phyloP scores from a whole-genome alignment of 2,113 vertebrate genomes.

The Sinocyclocheilus anshuiensis region DNA sequence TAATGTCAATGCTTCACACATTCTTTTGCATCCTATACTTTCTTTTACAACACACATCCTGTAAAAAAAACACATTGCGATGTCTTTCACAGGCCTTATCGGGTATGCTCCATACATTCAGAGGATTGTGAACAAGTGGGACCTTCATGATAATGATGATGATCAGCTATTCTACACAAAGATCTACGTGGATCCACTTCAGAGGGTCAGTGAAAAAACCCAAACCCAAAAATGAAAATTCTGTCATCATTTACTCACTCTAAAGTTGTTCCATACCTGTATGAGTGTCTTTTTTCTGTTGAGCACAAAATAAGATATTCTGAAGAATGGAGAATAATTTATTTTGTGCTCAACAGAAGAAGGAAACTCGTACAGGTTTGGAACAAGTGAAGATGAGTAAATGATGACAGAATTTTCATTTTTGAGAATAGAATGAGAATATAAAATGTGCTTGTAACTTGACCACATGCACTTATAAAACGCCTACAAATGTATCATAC shows the following conservation, averaged over 20 bases:
- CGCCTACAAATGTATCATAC: slow-evolving; percentile 40
- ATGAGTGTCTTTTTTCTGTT: too few species aligned
- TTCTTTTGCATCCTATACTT: slow-evolving; percentile 52
- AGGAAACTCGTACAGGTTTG: too few species aligned
- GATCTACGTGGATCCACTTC: slow-evolving; percentile 86
- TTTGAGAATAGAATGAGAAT: background rate
- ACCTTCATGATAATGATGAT: slow-evolving; percentile 95
- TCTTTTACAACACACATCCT: slow-evolving; percentile 37
- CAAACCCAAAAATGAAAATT: too few species aligned
- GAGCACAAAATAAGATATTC: too few species aligned
- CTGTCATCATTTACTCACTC: too few species aligned
- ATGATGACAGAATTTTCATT: too few species aligned
- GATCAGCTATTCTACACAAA: slow-evolving; percentile 99
- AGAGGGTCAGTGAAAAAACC: slow-evolving; percentile 78
- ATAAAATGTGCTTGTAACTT: slow-evolving; percentile 40
- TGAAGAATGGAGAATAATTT: too few species aligned
- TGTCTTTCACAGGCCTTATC: slow-evolving; percentile 85
- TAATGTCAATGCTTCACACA: slow-evolving; percentile 40
- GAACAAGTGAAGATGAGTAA: too few species aligned
- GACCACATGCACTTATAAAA: slow-evolving; percentile 39
- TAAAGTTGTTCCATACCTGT: too few species aligned
- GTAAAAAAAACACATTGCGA: slow-evolving; percentile 47
- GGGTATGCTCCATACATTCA: slow-evolving; percentile 86
- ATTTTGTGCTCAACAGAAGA: too few species aligned
- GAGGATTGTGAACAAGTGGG: slow-evolving; percentile 87